These are phyloP conservation scores for Halcyon chelicuti DNA, from an alignment of 2,797 vertebrate species.

Conservation along the genomic window DNA sequence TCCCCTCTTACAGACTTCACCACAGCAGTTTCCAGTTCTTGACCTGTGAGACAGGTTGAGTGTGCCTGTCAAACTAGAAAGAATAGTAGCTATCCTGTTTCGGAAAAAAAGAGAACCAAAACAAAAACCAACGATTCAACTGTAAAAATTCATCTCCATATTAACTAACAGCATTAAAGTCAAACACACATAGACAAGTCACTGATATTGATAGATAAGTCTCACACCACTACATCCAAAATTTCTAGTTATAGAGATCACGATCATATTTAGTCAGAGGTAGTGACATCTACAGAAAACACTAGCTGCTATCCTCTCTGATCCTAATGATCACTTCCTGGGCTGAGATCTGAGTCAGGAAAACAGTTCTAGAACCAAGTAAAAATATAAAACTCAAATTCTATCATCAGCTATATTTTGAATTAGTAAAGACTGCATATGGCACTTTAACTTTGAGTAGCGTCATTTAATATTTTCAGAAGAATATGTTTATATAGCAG, in stretches of 20 bases:
- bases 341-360: neutral
- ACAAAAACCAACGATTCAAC: neutral
- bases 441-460: neutral
- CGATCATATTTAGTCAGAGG: neutral
- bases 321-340: neutral
- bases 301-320: neutral
- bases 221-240: neutral
- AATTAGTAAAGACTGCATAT: neutral
- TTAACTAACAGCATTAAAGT: neutral
- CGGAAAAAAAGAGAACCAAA: neutral
- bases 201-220: neutral
- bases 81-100: neutral
- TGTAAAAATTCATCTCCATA: neutral
- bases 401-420: neutral
- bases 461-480: neutral
- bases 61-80: neutral
- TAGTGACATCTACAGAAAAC: neutral
- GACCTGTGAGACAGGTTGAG: neutral
- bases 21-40: neutral
- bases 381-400: neutral
- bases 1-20: neutral
- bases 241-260: neutral
- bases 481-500: neutral
- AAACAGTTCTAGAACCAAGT: neutral
- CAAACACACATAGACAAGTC: neutral